These are phyloP conservation scores for Pseudochirops corinnae DNA, from an alignment of 2,797 vertebrate species.

Conservation along the genomic window DNA sequence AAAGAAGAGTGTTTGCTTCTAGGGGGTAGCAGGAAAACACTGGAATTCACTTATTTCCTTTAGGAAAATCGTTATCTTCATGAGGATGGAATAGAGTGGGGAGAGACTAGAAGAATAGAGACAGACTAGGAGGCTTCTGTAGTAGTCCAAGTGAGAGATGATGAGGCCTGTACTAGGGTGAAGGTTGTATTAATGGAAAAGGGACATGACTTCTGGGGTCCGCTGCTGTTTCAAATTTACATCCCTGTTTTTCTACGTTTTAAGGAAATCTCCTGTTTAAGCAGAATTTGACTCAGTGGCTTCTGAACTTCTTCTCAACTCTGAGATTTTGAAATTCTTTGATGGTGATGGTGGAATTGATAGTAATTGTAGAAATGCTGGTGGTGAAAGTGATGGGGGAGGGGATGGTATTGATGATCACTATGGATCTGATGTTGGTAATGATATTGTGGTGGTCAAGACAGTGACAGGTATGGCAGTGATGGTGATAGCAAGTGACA, in stretches of 20 bases:
- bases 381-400: background rate
- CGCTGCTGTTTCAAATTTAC: background rate
- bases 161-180: background rate
- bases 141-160: background rate
- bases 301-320: background rate
- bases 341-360: background rate
- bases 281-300: background rate
- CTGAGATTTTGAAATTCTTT: background rate
- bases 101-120: background rate
- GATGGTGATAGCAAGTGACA: background rate
- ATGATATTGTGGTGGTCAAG: background rate
- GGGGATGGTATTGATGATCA: background rate
- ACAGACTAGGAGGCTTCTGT: background rate
- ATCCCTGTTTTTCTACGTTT: background rate
- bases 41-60: background rate
- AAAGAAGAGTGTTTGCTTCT: background rate
- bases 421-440: background rate
- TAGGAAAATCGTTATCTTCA: background rate
- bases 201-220: background rate
- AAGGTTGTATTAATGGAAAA: background rate
- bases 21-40: background rate
- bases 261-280: background rate
- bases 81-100: background rate
- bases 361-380: background rate
- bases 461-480: background rate